Evolutionary conservation across 2,113 vertebrate genomes (phyloP).

Genomic region (Phyllopteryx taeniolatus): DNA sequence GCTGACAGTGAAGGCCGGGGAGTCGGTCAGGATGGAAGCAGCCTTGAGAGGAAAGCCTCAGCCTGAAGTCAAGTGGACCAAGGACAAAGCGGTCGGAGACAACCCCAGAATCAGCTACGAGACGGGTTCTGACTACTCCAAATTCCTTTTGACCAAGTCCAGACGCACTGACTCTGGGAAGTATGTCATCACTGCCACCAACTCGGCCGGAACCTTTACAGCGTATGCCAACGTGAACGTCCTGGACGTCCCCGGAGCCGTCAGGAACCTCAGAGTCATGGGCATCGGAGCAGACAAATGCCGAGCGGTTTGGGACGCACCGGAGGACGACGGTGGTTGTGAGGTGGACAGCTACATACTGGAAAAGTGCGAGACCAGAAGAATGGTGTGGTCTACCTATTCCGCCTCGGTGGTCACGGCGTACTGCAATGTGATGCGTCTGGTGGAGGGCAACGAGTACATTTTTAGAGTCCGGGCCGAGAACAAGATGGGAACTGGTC

Average conservation of each 20-base stretch:
- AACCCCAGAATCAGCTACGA: slow-evolving; percentile 90
- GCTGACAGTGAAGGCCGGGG: slow-evolving; percentile 90
- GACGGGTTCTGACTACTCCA: slow-evolving; percentile 84
- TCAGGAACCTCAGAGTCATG: slow-evolving; percentile 86
- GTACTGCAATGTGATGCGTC: slow-evolving; percentile 83
- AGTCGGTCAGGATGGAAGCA: slow-evolving; percentile 91
- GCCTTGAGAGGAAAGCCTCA: slow-evolving; percentile 92
- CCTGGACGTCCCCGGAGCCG: slow-evolving; percentile 90
- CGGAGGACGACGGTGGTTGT: slow-evolving; percentile 94
- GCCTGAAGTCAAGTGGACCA: slow-evolving; percentile 90
- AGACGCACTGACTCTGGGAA: slow-evolving; percentile 89
- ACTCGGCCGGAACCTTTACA: slow-evolving; percentile 87
- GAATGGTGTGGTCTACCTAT: slow-evolving; percentile 98
- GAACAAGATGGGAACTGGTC: slow-evolving; percentile 97
- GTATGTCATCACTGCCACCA: slow-evolving; percentile 90
- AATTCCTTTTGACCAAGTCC: slow-evolving; percentile 87
- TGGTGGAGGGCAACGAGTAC: slow-evolving; percentile 97
- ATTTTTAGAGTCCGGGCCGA: slow-evolving; percentile 96
- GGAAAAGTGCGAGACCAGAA: slow-evolving; percentile 97
- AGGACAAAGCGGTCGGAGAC: slow-evolving; percentile 89
- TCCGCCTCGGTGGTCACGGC: slow-evolving; percentile 83
- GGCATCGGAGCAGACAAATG: slow-evolving; percentile 90
- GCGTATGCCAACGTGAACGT: slow-evolving; percentile 90
- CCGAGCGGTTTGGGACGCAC: slow-evolving; percentile 88
- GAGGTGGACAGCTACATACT: slow-evolving; percentile 98